Evolutionary conservation across 2,113 vertebrate genomes (phyloP), one percentile per base, ranked within the genome.

Genomic region (Choloepus hoffmanni): DNA sequence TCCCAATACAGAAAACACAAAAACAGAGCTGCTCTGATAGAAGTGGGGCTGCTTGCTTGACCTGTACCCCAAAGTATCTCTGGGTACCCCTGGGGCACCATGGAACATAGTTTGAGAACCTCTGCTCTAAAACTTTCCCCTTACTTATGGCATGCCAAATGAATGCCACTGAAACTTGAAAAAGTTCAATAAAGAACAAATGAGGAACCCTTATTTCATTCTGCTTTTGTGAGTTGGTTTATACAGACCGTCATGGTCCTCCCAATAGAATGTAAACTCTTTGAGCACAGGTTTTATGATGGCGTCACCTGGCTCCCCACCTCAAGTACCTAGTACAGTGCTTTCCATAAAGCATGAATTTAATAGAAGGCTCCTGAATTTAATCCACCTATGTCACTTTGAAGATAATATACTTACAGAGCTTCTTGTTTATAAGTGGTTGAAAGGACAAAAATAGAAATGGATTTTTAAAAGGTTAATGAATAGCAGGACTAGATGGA

Each of bases 391-490:
- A 15, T 24, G 13, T 77, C 45, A 84, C 16, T 30, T 65, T 21
- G 15, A 89, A 93, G 60, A 60, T 62, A 63, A 78, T 48, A 94
- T 24, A 33, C 2, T 84, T 76, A 77, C 24, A 93, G 84, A 93
- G 60, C 16, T 92, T 70, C 28, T 58, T 67, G 60, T 24, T 58
- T 73, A 33, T 60, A 48, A 48, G 70, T 62, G 28, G 28, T 63
- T 90, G 21, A n/a, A 50, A 23, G 23, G 28, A 67, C 7, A 96
- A 67, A 89, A 78, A 88, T 6, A 87, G 50, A 78, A 87, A 72
- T 24, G 43, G 60, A 72, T 53, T 88, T 85, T 82, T 84, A 12
- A 23, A 78, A 92, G 36, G 21, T 45, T 89, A 76, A 18, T 58
- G 60, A 77, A 55, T 19, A 94, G 43, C 72, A 55, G 43, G n/a